Conservation (phyloP, 2,113 vertebrate genomes). For the Aramus guarauna region DNA sequence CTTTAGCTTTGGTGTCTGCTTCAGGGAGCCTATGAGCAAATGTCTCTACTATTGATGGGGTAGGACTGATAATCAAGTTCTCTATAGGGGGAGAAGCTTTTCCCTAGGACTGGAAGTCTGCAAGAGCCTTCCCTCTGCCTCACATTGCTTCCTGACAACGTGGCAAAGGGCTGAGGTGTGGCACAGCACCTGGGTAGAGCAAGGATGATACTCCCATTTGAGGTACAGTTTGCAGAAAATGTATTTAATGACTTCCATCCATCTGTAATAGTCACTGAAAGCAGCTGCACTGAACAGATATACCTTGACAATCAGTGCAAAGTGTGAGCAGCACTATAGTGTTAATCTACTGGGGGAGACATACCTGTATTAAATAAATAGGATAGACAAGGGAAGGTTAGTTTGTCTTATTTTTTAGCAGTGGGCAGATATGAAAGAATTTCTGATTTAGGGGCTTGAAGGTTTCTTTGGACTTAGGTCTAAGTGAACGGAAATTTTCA, state of each 20-base stretch:
- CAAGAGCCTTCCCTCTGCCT: neutral
- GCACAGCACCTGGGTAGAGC: neutral
- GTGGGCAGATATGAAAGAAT: neutral
- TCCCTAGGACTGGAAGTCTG: neutral
- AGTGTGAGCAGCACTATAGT: neutral
- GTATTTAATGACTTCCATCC: neutral
- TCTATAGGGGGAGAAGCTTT: neutral
- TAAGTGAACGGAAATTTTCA: constrained; percentile 31
- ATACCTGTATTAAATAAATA: neutral
- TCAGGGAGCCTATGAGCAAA: neutral
- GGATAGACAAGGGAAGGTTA: neutral
- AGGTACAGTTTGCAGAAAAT: constrained; percentile 11
- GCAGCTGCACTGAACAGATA: neutral
- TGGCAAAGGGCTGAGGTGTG: neutral
- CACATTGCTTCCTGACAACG: neutral
- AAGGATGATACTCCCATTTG: neutral
- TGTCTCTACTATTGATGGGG: neutral
- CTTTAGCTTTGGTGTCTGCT: neutral
- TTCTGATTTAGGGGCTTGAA: neutral
- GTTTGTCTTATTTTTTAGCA: neutral
- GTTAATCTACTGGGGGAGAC: neutral
- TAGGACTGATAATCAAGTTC: neutral
- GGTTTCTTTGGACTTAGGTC: neutral
- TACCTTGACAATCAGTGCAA: neutral
- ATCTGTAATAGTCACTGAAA: neutral